phyloP scores from a whole-genome alignment of 35 echinoderm and acorn worm species.

The Patiria miniata region DNA sequence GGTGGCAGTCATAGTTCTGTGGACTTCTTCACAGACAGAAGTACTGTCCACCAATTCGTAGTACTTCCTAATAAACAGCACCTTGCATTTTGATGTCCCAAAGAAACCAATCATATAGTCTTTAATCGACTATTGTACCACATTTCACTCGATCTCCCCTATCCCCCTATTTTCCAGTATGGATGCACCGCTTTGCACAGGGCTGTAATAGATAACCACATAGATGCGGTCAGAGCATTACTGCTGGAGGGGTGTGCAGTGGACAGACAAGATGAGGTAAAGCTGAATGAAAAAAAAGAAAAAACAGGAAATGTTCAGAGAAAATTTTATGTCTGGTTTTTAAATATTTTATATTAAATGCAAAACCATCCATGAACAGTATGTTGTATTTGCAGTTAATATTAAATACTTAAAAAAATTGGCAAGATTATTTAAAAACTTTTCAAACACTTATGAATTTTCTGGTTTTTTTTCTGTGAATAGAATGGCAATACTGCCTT shows the following conservation, averaged over 20 bases:
- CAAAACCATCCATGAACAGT: too few species aligned
- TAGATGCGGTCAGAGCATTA: conserved; percentile 66
- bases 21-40: not conserved
- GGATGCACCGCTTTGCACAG: conserved; percentile 83
- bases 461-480: not conserved
- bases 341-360: too few species aligned
- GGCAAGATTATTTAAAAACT: too few species aligned
- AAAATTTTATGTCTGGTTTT: too few species aligned
- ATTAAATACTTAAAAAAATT: too few species aligned
- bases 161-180: conserved; percentile 53
- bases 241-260: conserved; percentile 79
- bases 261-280: conserved; percentile 92
- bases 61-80: too few species aligned
- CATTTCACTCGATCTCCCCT: not conserved
- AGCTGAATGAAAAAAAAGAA: not conserved
- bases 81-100: too few species aligned
- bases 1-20: not conserved
- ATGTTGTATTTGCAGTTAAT: too few species aligned
- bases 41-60: too few species aligned
- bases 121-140: not conserved
- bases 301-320: too few species aligned
- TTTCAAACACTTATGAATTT: not conserved
- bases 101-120: too few species aligned
- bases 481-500: conserved; percentile 96
- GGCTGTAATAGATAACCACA: conserved; percentile 85